Base-by-base conservation (phyloP, 2,888 invertebrate species). In the Nomada flava region DNA sequence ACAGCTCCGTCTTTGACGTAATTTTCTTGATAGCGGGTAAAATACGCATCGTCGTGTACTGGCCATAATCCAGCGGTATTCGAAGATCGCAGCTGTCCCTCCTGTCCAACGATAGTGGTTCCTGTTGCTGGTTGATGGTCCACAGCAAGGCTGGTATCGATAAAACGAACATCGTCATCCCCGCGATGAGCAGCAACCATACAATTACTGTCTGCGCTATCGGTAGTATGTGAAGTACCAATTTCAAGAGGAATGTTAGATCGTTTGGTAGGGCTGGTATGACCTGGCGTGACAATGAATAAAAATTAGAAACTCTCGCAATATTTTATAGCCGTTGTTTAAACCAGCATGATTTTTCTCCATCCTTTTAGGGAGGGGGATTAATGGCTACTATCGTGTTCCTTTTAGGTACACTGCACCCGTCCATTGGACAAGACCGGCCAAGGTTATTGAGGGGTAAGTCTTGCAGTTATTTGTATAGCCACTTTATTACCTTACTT, bases 1-100 rank as follows among this genome's bases (percentile, higher is more conserved):
- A 93, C 3, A 93, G 86, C 82, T 92, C 93, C 62, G 92, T 90
- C 69, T 89, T 92, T 2, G 93, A 93, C 3, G 92, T 93, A 15
- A 93, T 93, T 69, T 93, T 93, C 80, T 92, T 93, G 5, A 93
- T 90, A 0, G 92, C 89, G 2, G 93, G 93, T n/a, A 94, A 79
- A 80, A 94, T 93, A 70, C 89, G 90, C 52, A 93, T 93, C 1
- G 93, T 89, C 26, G 92, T 91, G 75, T 93, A 93, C 63, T 93
- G 93, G 0, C 92, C 92, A 59, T 92, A 92, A 20, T 91, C 92
- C 26, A 93, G 85, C 0, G 93, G 91, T 90, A 93, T 92, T 85
- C 91, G 91, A 15, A 92, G 87, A 72, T 94, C 93, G 11, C 87
- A 79, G 68, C 91, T 92, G 26, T 94, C 92, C 11, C 90, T 87